These are phyloP conservation scores for Phanerotoma sp. DNA, from an alignment of 2,888 invertebrate genomes.

Conservation along the genomic window DNA sequence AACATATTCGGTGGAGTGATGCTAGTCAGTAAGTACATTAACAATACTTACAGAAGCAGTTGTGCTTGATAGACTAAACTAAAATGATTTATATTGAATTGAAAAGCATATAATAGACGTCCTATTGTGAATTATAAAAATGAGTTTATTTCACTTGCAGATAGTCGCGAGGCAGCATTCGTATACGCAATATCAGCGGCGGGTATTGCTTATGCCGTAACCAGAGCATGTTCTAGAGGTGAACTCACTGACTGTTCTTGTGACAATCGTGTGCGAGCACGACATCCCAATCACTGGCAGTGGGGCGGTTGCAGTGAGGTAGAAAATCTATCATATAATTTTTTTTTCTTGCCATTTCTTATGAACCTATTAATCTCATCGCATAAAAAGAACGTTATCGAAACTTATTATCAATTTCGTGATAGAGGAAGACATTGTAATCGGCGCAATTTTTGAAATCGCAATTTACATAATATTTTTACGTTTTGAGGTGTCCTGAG, in stretches of 20 bases:
- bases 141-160: conserved; percentile 59
- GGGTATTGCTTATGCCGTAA: conserved; percentile 85
- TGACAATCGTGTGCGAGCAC: conserved; percentile 72
- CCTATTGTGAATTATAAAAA: background rate
- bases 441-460: too few relatives aligned
- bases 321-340: conserved; percentile 39
- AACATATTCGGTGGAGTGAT: conserved; percentile 84
- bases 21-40: conserved; percentile 77
- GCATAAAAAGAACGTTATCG: too few relatives aligned
- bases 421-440: too few relatives aligned
- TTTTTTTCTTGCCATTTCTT: too few relatives aligned
- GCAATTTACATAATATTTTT: too few relatives aligned
- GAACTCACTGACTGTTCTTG: conserved; percentile 88
- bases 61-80: background rate
- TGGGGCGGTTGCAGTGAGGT: conserved; percentile 95
- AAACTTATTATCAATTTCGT: too few relatives aligned
- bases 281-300: conserved; percentile 77
- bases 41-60: background rate
- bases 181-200: conserved; percentile 87
- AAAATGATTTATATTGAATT: conserved; percentile 5
- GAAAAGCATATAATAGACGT: too few relatives aligned
- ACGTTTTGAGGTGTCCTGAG: too few relatives aligned
- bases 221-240: conserved; percentile 82
- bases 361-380: too few relatives aligned
- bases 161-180: conserved; percentile 87